Conservation (phyloP, 2,888 invertebrate genomes). For the Erebia palarica region DNA sequence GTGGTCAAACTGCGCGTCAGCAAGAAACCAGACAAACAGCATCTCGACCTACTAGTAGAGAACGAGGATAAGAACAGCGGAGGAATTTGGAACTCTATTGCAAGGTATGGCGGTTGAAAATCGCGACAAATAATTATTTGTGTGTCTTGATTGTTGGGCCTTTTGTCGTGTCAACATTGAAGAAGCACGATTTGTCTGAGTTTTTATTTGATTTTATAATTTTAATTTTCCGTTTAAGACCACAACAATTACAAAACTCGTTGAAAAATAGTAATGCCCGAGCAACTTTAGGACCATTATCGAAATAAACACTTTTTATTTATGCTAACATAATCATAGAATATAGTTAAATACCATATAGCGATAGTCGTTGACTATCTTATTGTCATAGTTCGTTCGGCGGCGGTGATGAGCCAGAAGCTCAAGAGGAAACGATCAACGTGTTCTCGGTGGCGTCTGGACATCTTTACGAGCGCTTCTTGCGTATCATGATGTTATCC, state of each 20-base stretch:
- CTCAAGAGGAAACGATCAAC: conserved; percentile 91
- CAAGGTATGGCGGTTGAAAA: conserved; percentile 83
- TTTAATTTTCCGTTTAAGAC: neutral
- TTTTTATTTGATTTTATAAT: neutral
- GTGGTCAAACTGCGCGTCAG: conserved; percentile 95
- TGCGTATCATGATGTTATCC: conserved; percentile 99
- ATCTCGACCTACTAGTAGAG: conserved; percentile 93
- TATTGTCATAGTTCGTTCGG: conserved; percentile 77
- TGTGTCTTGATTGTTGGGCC: neutral
- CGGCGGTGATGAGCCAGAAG: conserved; percentile 82
- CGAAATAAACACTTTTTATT: neutral
- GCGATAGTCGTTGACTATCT: neutral
- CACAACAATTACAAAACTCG: too few species aligned
- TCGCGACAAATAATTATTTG: neutral
- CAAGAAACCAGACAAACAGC: conserved; percentile 94
- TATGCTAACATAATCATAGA: too few species aligned
- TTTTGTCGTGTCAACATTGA: neutral
- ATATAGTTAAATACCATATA: neutral
- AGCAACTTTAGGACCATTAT: too few species aligned
- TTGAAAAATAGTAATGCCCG: too few species aligned
- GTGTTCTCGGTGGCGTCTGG: conserved; percentile 99
- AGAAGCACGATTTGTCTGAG: neutral
- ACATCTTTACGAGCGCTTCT: conserved; percentile 97
- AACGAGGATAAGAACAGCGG: conserved; percentile 84
- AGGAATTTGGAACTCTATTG: conserved; percentile 97